phyloP scores from a whole-genome alignment of 2,797 vertebrate genomes.

The Sebastolobus altivelis region DNA sequence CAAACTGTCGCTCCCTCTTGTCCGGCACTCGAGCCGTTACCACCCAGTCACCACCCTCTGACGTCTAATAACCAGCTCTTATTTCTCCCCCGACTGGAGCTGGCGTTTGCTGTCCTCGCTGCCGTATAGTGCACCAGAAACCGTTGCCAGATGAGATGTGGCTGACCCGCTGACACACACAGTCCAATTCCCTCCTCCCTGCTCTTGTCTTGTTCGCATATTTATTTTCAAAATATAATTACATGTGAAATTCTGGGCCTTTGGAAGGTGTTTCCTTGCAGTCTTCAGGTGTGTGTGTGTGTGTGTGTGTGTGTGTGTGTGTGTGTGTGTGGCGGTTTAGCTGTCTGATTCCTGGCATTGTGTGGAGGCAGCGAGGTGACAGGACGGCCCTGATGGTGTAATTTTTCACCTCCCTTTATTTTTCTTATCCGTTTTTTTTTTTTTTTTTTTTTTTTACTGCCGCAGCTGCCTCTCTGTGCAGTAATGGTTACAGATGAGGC shows the following conservation, averaged over 20 bases:
- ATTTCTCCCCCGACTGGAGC: slow-evolving; percentile 39
- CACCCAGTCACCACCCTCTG: slow-evolving; percentile 63
- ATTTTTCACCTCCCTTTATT: slow-evolving; percentile 76
- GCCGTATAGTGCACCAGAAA: slow-evolving; percentile 46
- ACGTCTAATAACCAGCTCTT: slow-evolving; percentile 59
- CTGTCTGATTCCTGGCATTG: slow-evolving; percentile 67
- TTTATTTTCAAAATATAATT: slow-evolving; percentile 71
- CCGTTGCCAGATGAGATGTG: slow-evolving; percentile 77
- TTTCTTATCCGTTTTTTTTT: slow-evolving; percentile 59
- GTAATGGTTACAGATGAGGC: slow-evolving; percentile 82
- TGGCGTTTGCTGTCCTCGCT: slow-evolving; percentile 34
- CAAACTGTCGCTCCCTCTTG: slow-evolving; percentile 14
- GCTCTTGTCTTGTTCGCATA: slow-evolving; percentile 62
- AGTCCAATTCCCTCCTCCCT: slow-evolving; percentile 22
- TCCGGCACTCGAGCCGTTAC: slow-evolving; percentile 40
- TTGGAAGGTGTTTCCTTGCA: slow-evolving; percentile 31
- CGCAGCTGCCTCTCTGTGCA: slow-evolving; percentile 68
- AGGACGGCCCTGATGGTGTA: slow-evolving; percentile 66
- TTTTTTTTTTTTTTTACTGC: slow-evolving; percentile 36
- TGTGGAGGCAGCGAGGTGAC: slow-evolving; percentile 63
- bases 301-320: slow-evolving; percentile 12
- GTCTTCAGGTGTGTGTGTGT: slow-evolving; percentile 31
- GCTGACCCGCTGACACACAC: slow-evolving; percentile 64
- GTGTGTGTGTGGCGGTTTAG: slow-evolving; percentile 35
- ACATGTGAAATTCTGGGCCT: slow-evolving; percentile 55